phyloP scores from a whole-genome alignment of 2,113 vertebrate genomes.

The Cyphomyrus discorhynchus region DNA sequence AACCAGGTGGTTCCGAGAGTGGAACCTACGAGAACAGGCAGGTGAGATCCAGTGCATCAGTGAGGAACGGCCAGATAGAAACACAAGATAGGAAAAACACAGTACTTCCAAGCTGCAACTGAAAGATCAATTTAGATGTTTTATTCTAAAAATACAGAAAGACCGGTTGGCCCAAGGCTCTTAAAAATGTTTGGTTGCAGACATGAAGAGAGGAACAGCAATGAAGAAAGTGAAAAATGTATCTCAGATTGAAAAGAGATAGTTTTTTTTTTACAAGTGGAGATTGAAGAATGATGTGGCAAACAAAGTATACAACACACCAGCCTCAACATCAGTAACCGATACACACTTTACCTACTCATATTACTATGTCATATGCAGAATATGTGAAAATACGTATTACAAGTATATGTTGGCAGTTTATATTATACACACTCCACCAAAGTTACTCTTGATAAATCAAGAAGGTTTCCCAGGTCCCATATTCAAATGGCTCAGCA shows the following conservation, averaged over 20 bases:
- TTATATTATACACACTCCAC: background rate
- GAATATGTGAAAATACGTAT: background rate
- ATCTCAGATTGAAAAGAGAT: constrained; percentile 19
- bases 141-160: constrained; percentile 15
- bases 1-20: background rate
- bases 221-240: background rate
- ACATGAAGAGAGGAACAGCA: background rate
- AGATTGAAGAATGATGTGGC: background rate
- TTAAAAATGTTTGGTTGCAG: constrained; percentile 1
- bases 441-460: background rate
- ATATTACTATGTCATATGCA: background rate
- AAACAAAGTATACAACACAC: background rate
- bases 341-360: background rate
- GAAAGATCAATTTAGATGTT: constrained; percentile 13
- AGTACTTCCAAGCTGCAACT: background rate
- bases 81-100: background rate
- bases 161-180: constrained; percentile 1
- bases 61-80: background rate
- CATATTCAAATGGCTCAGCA: background rate
- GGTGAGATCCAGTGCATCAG: background rate
- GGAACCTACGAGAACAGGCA: background rate
- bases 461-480: background rate
- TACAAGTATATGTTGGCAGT: background rate
- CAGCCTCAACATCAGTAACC: background rate
- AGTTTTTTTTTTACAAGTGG: background rate